Conservation (phyloP, 2,888 invertebrate genomes). For the Rhamnusium bicolor region DNA sequence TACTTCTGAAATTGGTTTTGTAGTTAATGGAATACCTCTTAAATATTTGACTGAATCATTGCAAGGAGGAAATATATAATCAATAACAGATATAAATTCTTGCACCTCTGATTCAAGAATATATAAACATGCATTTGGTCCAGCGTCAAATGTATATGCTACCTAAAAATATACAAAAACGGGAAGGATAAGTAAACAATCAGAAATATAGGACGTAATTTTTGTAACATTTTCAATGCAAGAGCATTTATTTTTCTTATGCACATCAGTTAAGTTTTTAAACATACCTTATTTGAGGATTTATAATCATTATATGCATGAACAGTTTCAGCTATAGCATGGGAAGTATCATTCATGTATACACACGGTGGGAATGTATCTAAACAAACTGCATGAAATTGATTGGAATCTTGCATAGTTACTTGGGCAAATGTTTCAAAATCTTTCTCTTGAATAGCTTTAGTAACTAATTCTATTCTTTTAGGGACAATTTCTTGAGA, state of each 20-base stretch:
- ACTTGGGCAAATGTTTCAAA: conserved; percentile 91
- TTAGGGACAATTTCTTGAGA: conserved; percentile 82
- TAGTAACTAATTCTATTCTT: conserved; percentile 76
- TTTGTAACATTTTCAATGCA: no score
- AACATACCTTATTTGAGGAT: conserved; percentile 76
- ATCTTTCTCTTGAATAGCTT: conserved; percentile 78
- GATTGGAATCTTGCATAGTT: conserved; percentile 98
- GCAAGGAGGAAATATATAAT: conserved; percentile 80
- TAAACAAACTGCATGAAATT: conserved; percentile 93
- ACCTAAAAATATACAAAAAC: conserved; percentile 71
- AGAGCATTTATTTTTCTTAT: no score
- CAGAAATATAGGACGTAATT: no score
- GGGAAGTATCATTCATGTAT: conserved; percentile 94
- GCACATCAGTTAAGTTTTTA: no score
- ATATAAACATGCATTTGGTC: conserved; percentile 95
- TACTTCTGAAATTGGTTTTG: conserved; percentile 41
- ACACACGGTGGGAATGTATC: conserved; percentile 95
- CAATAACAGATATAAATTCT: conserved; percentile 79
- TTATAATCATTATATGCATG: conserved; percentile 85
- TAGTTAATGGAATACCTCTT: conserved; percentile 72
- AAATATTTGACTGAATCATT: conserved; percentile 72
- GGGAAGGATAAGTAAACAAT: no score
- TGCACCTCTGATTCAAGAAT: conserved; percentile 84
- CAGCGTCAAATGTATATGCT: conserved; percentile 99
- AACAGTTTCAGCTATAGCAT: conserved; percentile 84